These are phyloP conservation scores for Drosophila demipolita DNA, from an alignment of 2,888 invertebrate species.

Conservation along the genomic window DNA sequence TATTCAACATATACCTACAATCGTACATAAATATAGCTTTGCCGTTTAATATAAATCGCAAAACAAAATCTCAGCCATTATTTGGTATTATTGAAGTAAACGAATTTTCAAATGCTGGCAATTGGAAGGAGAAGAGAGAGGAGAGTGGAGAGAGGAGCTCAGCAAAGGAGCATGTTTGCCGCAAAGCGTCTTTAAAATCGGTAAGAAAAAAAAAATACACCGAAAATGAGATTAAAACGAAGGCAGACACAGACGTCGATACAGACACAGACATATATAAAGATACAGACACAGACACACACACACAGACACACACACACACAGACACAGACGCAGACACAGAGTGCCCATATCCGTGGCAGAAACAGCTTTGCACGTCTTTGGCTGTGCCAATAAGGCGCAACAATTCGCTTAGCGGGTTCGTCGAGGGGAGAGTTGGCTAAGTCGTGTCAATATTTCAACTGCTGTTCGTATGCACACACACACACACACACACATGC, in stretches of 20 bases:
- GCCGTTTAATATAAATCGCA: constrained; percentile 47
- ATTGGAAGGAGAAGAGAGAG: constrained; percentile 26
- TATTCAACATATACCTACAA: background rate
- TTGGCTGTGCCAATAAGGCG: constrained; percentile 62
- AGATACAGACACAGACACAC: background rate
- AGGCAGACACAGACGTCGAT: constrained; percentile 5
- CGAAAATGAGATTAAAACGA: constrained; percentile 46
- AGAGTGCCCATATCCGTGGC: constrained; percentile 17
- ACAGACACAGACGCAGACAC: background rate
- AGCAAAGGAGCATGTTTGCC: constrained; percentile 10
- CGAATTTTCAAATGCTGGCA: constrained; percentile 60
- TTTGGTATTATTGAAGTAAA: constrained; percentile 68
- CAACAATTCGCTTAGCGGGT: constrained; percentile 55
- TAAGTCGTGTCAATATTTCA: constrained; percentile 64
- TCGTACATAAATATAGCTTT: constrained; percentile 22
- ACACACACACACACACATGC: background rate
- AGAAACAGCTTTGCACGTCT: constrained; percentile 50
- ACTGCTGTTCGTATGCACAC: constrained; percentile 18
- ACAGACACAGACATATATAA: constrained; percentile 2
- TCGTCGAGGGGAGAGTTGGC: constrained; percentile 9
- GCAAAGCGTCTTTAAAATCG: constrained; percentile 62
- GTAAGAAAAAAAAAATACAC: constrained; percentile 17
- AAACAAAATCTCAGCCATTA: constrained; percentile 66
- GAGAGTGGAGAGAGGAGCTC: background rate
- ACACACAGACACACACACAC: constrained; percentile 4